A percentile compares a stretch with the other conserved stretches of the same genome.
These are phyloP conservation scores for Ceratina calcarata DNA, from an alignment of 1,140 invertebrate genomes.

Conservation along the genomic window DNA sequence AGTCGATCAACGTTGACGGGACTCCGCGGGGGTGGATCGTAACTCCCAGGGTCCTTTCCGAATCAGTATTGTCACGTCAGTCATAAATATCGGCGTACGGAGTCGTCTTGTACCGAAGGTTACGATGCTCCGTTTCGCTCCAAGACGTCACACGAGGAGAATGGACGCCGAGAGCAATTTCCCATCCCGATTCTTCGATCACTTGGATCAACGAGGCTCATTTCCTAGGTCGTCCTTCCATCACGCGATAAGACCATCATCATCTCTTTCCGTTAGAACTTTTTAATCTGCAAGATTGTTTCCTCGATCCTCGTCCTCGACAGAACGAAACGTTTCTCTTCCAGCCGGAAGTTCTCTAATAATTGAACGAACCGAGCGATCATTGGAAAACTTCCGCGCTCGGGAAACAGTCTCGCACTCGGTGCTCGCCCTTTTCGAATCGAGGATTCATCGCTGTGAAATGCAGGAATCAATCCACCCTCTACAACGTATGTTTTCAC, in stretches of 20 bases:
- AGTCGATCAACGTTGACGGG: neutral
- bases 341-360: neutral
- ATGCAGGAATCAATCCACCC: no score
- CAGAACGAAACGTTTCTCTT: neutral
- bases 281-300: neutral
- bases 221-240: slow-evolving; percentile 10
- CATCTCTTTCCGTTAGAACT: neutral
- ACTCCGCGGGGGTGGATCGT: neutral
- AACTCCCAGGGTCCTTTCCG: neutral
- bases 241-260: neutral
- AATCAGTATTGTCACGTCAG: neutral
- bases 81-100: neutral
- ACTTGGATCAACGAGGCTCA: slow-evolving; percentile 9
- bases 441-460: no score
- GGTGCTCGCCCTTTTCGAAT: no score
- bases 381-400: slow-evolving; percentile 10
- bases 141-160: slow-evolving; percentile 8
- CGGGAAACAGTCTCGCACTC: neutral
- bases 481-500: no score
- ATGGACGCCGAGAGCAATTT: slow-evolving; percentile 27
- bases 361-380: neutral
- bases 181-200: slow-evolving; percentile 22
- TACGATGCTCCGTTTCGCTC: neutral
- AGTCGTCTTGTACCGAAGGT: slow-evolving; percentile 8
- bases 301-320: neutral